These are phyloP conservation scores for Cynopterus brachyotis DNA, from an alignment of 2,113 vertebrate genomes.

Conservation along the genomic window DNA sequence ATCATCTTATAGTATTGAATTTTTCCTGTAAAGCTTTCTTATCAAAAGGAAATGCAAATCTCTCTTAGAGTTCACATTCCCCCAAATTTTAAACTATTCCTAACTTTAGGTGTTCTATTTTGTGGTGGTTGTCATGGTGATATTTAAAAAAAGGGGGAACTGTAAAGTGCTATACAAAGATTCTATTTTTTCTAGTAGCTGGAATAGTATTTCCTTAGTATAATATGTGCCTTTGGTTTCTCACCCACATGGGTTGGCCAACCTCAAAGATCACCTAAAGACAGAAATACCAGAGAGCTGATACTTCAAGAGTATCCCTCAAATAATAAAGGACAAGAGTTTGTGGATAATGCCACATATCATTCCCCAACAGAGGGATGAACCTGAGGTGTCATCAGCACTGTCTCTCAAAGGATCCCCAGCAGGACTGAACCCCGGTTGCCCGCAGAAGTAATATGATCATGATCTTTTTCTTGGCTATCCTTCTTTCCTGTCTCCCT, in stretches of 20 bases:
- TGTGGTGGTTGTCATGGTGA: slow-evolving; percentile 71
- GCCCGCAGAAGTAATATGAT: neutral
- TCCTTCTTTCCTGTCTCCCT: neutral
- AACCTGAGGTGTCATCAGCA: neutral
- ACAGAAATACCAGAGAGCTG: neutral
- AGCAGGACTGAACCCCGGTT: neutral
- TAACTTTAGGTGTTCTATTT: slow-evolving; percentile 69
- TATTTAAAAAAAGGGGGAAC: slow-evolving; percentile 54
- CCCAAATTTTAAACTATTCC: slow-evolving; percentile 62
- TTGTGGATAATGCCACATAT: rapidly evolving
- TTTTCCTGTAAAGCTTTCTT: slow-evolving; percentile 54
- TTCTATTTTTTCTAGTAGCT: slow-evolving; percentile 18
- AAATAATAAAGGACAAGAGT: neutral
- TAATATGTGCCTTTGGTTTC: neutral
- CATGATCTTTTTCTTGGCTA: neutral
- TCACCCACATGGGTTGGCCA: neutral
- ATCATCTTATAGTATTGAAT: slow-evolving; percentile 37
- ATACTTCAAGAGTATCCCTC: neutral
- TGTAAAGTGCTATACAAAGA: slow-evolving; percentile 21
- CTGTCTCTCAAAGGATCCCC: neutral
- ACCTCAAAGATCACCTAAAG: neutral
- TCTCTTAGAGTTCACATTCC: slow-evolving; percentile 40
- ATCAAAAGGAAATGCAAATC: slow-evolving; percentile 52
- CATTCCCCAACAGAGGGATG: neutral
- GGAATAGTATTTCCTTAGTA: neutral